Evolutionary conservation across 2,113 vertebrate genomes (phyloP).

Genomic region (Stictonetta naevosa): DNA sequence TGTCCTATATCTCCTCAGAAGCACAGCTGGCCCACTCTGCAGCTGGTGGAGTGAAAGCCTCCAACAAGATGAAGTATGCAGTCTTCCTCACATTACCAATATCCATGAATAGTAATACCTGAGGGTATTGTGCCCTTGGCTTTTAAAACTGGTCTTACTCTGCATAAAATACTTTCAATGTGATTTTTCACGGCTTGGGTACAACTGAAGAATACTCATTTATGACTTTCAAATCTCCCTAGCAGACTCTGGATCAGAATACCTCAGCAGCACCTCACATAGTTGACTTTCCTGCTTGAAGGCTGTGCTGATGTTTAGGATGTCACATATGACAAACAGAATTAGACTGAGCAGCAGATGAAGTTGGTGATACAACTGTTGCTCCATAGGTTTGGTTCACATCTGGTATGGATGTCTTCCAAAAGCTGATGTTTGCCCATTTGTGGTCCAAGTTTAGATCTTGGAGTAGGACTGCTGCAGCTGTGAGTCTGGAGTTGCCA

Average conservation of each 20-base stretch:
- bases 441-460: not conserved
- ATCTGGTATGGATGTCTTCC: not conserved
- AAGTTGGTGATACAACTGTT: not conserved
- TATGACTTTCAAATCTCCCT: not conserved
- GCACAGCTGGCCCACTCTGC: not conserved
- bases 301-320: not conserved
- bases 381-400: not conserved
- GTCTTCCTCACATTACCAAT: not conserved
- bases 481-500: not conserved
- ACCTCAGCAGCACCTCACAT: not conserved
- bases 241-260: not conserved
- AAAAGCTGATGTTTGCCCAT: not conserved
- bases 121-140: not conserved
- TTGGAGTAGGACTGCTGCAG: not conserved
- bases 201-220: not conserved
- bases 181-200: not conserved
- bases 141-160: not conserved
- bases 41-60: not conserved
- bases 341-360: not conserved
- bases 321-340: not conserved
- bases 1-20: not conserved
- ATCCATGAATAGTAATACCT: not conserved
- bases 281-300: not conserved
- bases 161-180: not conserved
- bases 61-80: not conserved